phyloP scores from a whole-genome alignment of 2,113 vertebrate genomes.

The Tyto alba region DNA sequence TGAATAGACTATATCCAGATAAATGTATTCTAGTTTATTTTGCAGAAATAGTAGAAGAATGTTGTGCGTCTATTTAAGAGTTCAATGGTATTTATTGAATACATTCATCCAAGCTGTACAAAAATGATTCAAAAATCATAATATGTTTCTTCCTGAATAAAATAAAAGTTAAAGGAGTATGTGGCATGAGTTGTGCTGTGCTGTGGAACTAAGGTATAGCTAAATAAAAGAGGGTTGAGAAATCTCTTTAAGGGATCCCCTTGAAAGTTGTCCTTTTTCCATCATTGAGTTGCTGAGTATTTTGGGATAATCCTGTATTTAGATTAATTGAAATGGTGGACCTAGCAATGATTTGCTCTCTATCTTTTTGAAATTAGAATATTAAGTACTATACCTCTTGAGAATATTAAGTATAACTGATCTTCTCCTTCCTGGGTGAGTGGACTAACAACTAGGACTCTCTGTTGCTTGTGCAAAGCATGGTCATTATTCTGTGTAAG shows the following conservation, averaged over 20 bases:
- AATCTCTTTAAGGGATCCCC: background rate
- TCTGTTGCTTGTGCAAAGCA: background rate
- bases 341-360: background rate
- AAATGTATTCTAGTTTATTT: background rate
- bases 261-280: background rate
- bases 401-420: background rate
- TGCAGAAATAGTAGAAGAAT: background rate
- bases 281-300: background rate
- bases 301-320: background rate
- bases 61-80: background rate
- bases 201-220: background rate
- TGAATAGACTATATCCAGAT: background rate
- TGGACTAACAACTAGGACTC: background rate
- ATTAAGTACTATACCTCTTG: background rate
- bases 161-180: background rate
- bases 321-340: background rate
- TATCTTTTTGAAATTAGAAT: background rate
- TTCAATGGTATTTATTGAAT: background rate
- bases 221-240: background rate
- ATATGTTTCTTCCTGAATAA: background rate
- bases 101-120: background rate
- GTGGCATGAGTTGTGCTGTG: background rate
- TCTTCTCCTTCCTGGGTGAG: background rate
- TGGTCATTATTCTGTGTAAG: background rate
- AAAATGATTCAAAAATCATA: background rate